Conservation (phyloP, 2,797 vertebrate species). For the Acipenser oxyrinchus region DNA sequence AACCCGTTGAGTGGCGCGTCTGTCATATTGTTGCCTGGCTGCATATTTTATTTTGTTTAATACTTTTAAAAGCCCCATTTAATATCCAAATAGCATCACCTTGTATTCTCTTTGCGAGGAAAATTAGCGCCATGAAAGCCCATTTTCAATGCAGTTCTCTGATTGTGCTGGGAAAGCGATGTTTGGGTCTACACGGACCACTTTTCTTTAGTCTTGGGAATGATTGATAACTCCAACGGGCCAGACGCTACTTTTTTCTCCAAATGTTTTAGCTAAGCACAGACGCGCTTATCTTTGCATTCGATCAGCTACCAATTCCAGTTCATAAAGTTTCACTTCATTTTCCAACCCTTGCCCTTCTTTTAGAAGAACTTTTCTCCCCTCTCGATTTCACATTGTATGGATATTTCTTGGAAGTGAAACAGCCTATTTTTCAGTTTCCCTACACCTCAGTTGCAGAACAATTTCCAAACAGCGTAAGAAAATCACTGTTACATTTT, state of each 20-base stretch:
- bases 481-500: too few relatives aligned
- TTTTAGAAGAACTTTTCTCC: too few relatives aligned
- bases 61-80: constrained; percentile 22
- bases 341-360: background rate
- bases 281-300: background rate
- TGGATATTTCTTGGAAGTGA: too few relatives aligned
- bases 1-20: too few relatives aligned
- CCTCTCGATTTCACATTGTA: too few relatives aligned
- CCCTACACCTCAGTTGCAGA: too few relatives aligned
- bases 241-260: background rate
- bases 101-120: constrained; percentile 35
- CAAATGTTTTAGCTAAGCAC: background rate
- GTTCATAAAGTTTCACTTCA: background rate
- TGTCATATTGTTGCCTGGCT: constrained; percentile 13
- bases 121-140: constrained; percentile 50
- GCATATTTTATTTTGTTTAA: constrained; percentile 16
- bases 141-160: constrained; percentile 15
- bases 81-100: constrained; percentile 17
- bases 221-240: constrained; percentile 2
- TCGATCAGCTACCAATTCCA: background rate
- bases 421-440: too few relatives aligned
- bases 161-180: background rate
- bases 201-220: background rate
- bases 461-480: too few relatives aligned
- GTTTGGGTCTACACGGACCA: constrained; percentile 12